A percentile compares a stretch with the other conserved stretches of the same genome.
Conservation (phyloP, 2,797 vertebrate species). For the Lerista edwardsae region DNA sequence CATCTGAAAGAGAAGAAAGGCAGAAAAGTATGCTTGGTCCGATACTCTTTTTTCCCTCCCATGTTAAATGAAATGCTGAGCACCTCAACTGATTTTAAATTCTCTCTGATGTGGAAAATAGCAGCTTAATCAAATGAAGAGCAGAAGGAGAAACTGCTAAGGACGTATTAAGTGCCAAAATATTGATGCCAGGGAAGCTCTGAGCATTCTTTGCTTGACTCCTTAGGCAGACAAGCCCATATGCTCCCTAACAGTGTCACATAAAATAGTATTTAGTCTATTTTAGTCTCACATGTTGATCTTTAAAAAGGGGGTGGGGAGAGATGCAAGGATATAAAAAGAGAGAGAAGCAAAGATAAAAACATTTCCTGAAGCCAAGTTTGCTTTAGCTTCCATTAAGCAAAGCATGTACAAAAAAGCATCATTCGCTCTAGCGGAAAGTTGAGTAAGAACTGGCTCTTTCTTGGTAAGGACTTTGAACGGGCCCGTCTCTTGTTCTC, state of each 20-base stretch:
- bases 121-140: neutral
- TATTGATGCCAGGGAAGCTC: conserved; percentile 14
- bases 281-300: conserved; percentile 25
- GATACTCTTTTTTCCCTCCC: neutral
- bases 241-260: conserved; percentile 47
- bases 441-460: conserved; percentile 35
- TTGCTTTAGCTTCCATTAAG: conserved; percentile 28
- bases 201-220: conserved; percentile 25
- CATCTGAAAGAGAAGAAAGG: neutral
- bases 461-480: conserved; percentile 29
- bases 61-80: neutral
- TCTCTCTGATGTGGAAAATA: neutral
- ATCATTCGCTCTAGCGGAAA: conserved; percentile 20
- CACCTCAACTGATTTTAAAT: neutral
- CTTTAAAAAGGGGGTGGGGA: neutral
- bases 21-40: conserved; percentile 7
- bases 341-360: neutral
- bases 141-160: neutral
- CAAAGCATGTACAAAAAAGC: conserved; percentile 7
- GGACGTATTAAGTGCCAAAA: neutral
- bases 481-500: conserved; percentile 24
- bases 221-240: conserved; percentile 43
- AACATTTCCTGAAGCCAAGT: neutral
- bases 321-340: neutral
- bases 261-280: conserved; percentile 36